These are phyloP conservation scores for Stigmatopora argus DNA, from an alignment of 2,113 vertebrate species.

Conservation along the genomic window DNA sequence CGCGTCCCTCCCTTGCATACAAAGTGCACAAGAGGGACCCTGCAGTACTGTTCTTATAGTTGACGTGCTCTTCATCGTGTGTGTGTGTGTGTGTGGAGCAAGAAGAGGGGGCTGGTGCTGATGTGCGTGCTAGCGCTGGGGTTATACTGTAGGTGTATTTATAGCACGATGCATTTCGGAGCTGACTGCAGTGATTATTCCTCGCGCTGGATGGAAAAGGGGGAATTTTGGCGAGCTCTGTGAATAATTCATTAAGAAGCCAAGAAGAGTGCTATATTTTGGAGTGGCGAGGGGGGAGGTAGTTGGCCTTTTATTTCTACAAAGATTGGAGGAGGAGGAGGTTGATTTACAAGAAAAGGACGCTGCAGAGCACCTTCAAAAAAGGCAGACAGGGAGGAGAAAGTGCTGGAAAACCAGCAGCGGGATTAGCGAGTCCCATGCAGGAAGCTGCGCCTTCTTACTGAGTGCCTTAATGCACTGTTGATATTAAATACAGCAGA, in stretches of 20 bases:
- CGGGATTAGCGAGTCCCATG: conserved; percentile 22
- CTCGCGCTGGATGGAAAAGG: conserved; percentile 23
- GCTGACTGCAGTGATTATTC: conserved; percentile 55
- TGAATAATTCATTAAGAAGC: conserved; percentile 52
- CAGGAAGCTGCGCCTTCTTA: conserved; percentile 31
- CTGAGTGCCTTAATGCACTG: conserved; percentile 3
- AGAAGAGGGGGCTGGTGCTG: conserved; percentile 26
- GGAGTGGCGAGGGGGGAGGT: conserved; percentile 10
- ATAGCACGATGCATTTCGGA: conserved; percentile 59
- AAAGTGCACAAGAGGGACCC: conserved; percentile 53
- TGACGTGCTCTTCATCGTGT: conserved; percentile 52
- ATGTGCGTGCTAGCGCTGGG: background rate
- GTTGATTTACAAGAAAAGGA: conserved; percentile 48
- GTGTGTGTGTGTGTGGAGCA: conserved; percentile 9
- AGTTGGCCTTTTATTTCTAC: conserved; percentile 6
- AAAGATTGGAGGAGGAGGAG: conserved; percentile 15
- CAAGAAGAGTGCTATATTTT: conserved; percentile 30
- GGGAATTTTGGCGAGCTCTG: conserved; percentile 23
- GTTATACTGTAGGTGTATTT: conserved; percentile 56
- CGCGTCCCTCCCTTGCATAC: conserved; percentile 48
- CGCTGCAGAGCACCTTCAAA: conserved; percentile 50
- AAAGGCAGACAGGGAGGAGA: conserved; percentile 43
- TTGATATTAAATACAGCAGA: conserved; percentile 1
- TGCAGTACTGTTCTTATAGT: conserved; percentile 53
- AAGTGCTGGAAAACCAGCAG: conserved; percentile 56